These are phyloP conservation scores for Uria aalge DNA, from an alignment of 2,113 vertebrate species.

Conservation along the genomic window DNA sequence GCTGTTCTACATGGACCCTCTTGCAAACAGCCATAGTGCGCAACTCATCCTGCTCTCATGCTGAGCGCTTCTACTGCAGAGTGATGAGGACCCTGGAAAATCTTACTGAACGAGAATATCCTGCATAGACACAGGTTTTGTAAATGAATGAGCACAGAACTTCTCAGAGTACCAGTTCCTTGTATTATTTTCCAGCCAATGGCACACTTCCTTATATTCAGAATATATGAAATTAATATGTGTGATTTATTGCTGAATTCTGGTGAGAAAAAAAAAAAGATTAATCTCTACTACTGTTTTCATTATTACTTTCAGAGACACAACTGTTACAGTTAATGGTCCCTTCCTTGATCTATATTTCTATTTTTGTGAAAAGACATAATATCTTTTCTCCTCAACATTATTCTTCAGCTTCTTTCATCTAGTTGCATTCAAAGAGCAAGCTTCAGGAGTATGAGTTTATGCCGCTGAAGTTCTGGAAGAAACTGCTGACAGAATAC, in stretches of 20 bases:
- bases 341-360: neutral
- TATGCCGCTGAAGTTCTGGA: neutral
- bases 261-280: neutral
- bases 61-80: neutral
- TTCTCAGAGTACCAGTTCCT: neutral
- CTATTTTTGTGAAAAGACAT: neutral
- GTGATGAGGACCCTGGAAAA: neutral
- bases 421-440: neutral
- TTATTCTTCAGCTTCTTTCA: neutral
- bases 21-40: neutral
- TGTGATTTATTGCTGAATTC: neutral
- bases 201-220: neutral
- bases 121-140: neutral
- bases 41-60: neutral
- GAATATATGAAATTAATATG: neutral
- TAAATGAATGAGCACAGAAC: neutral
- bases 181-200: neutral
- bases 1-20: neutral
- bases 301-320: neutral
- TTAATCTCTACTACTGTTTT: neutral
- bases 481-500: neutral
- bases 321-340: neutral
- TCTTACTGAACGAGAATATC: neutral
- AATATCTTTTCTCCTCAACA: neutral
- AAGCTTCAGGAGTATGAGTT: neutral